Evolutionary conservation across 1,140 invertebrate species (phyloP).

Genomic region (Rhizoglyphus robini): DNA sequence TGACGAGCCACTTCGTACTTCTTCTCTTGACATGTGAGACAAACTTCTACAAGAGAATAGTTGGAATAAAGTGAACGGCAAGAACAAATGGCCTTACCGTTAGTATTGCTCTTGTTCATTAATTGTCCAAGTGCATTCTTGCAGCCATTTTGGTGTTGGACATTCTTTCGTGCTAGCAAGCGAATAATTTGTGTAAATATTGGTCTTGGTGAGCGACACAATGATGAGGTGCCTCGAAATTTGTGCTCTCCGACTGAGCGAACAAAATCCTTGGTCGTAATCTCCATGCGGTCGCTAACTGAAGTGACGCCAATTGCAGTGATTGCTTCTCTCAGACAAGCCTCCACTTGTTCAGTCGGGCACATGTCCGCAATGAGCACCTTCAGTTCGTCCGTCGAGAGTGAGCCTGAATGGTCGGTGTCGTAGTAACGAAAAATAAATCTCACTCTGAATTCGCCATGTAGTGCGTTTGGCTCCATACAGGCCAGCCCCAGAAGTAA

Average conservation of each 20-base stretch:
- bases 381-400: too few species aligned
- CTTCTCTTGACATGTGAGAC: too few species aligned
- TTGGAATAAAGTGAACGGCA: constrained; percentile 10
- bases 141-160: not conserved
- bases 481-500: constrained; percentile 40
- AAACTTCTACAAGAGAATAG: not conserved
- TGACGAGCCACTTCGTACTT: too few species aligned
- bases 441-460: too few species aligned
- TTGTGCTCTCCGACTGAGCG: constrained; percentile 41
- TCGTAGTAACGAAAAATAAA: too few species aligned
- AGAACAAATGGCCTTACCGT: constrained; percentile 1
- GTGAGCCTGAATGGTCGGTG: too few species aligned
- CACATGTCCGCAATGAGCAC: too few species aligned
- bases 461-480: constrained; percentile 39
- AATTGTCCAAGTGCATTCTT: not conserved
- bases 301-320: not conserved
- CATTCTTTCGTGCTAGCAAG: not conserved
- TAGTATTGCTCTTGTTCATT: not conserved
- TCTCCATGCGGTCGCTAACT: not conserved
- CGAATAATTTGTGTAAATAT: too few species aligned
- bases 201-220: constrained; percentile 35
- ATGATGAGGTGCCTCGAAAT: constrained; percentile 42
- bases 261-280: constrained; percentile 35
- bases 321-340: not conserved
- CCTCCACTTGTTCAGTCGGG: too few species aligned